Evolutionary conservation across 2,888 invertebrate genomes (phyloP).

Genomic region (Calameuta filiformis): DNA sequence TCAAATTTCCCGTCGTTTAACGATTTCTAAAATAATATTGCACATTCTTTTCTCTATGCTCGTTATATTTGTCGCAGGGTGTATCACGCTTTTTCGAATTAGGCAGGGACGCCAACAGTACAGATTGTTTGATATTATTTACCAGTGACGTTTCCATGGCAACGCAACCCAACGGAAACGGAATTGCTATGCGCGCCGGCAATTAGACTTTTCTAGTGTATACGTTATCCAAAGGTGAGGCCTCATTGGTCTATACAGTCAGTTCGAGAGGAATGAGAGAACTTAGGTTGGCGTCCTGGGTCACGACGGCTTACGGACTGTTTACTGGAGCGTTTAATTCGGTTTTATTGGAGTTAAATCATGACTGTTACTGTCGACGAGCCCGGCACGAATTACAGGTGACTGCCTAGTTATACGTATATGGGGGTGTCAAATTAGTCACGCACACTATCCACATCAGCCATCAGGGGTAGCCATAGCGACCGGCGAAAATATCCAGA

Average conservation of each 20-base stretch:
- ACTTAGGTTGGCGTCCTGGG: neutral
- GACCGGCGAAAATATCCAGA: conserved; percentile 4
- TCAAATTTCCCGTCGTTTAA: too few species aligned
- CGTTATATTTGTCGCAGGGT: too few species aligned
- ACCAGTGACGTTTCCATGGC: conserved; percentile 42
- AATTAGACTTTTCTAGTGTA: too few species aligned
- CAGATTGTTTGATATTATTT: conserved; percentile 45
- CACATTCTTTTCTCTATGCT: too few species aligned
- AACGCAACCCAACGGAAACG: conserved; percentile 23
- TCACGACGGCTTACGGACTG: conserved; percentile 9
- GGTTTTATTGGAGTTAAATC: conserved; percentile 45
- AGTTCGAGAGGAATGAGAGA: neutral
- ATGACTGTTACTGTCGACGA: conserved; percentile 48
- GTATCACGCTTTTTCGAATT: too few species aligned
- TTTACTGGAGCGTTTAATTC: conserved; percentile 44
- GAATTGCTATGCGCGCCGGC: too few species aligned
- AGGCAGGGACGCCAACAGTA: too few species aligned
- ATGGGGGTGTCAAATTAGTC: conserved; percentile 52
- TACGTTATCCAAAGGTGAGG: too few species aligned
- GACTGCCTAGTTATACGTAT: conserved; percentile 36
- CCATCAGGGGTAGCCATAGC: conserved; percentile 5
- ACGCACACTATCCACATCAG: conserved; percentile 36
- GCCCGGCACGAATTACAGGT: conserved; percentile 45
- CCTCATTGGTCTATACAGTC: too few species aligned
- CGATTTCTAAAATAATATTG: too few species aligned